Base-by-base conservation (phyloP, 1,140 invertebrate genomes). In the Piezodorus guildinii region DNA sequence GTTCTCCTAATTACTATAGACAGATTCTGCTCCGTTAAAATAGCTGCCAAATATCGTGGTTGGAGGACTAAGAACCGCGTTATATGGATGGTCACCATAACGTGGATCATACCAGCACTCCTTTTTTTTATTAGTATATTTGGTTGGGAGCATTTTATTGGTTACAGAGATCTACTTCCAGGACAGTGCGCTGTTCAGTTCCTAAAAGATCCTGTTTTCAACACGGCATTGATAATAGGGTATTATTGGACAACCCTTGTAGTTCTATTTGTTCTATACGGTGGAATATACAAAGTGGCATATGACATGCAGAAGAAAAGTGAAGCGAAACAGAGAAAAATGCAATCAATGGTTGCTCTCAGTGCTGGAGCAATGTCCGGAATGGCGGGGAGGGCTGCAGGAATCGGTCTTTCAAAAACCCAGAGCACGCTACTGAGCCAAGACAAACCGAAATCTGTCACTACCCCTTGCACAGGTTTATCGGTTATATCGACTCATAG, bases 71-170 rank as follows among this genome's bases (percentile, higher is more conserved):
- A 96, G 71, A 85, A 86, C 66, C 83, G 89, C 69, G 90, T 96
- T 0, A 85, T 94, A 44, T 92, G 87, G 80, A 95, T 96, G 83
- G 87, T 96, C 0, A 85, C 89, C 3, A 94, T 99, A 15, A 99
- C 95, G 0, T 99, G 97, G 97, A 91, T 98, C 39, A 89, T 99
- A 64, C 96, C 97, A 5, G 89, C 92, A 1, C 76, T 97, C 16
- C 77, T 99, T 4, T 99, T 99, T 75, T 99, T 99, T 74, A 94
- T 94, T 62, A 94, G 92, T 62, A 98, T 99, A 67, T 97, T 99
- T 72, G 96, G 96, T 30, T 99, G 97, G 95, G 95, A 98, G 73
- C 91, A 95, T 73, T 98, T 98, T 71, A 87, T 94, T 39, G 96
- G 95, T 2, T 89, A 88, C 70, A 78, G 94, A 63, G 91, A 96